Base-by-base conservation (phyloP, 2,888 invertebrate species). In the Synergus umbraculus region DNA sequence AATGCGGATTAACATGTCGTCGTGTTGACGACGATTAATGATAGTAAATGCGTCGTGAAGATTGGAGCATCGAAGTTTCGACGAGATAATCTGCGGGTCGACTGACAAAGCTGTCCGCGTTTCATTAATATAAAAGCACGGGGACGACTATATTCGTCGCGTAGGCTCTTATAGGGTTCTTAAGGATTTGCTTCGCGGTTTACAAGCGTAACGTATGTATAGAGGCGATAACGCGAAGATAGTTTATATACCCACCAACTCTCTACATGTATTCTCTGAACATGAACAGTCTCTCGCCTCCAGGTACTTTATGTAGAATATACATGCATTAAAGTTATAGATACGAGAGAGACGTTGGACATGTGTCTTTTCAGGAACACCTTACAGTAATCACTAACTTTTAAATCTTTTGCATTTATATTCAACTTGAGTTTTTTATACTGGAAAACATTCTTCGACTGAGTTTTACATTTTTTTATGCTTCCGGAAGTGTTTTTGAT, bases 41-140 rank as follows among this genome's bases (percentile, higher is more conserved):
- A 49, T 73, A 37, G 69, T 29, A 73, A 73, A 73, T 37, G 37
- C 54, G 49, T 37, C 29, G 69, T 46, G 54, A n/a, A 73, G 69
- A 73, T 73, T 73, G 37, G 54, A 73, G 77, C 78, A 79, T 78
- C 29, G 78, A 83, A 80, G 65, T 83, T 79, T 83, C 83, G 80
- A 86, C 86, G 87, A 87, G 84, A 87, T 87, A 88, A 89, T 89
- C 86, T 86, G 54, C 79, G 76, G 82, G 79, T 65, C 41, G 69
- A 46, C 84, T 87, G 89, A 89, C 89, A 88, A 89, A 88, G 86
- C 86, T 85, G 85, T 85, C 87, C 82, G 81, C 86, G 85, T 87
- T 89, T 87, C 87, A 85, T 89, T 89, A 88, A 89, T 88, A 22
- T 60, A 73, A 37, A 73, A 9, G 69, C 85, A 79, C 58, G 66